Base-by-base conservation (phyloP, 2,888 invertebrate genomes). In the Rotaria socialis region DNA sequence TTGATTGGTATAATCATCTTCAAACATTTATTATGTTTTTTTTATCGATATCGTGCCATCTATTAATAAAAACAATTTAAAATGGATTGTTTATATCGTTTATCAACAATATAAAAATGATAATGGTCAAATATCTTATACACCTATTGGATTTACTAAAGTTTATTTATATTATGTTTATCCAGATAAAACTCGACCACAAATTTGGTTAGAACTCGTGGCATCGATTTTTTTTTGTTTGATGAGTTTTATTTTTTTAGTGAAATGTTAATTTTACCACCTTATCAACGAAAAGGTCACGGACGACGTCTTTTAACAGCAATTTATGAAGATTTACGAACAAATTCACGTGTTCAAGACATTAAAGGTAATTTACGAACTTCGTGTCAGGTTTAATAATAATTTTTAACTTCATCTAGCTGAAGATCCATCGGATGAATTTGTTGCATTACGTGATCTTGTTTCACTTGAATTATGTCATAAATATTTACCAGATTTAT, bases 1-100 rank as follows among this genome's bases (percentile, higher is more conserved):
- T 93, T 50, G 93, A 93, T 8, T 97, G 94, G 90, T 96, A 97
- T 90, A 93, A 94, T 88, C 93, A 95, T 86, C 92, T 97, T 88
- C 96, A 97, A 92, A 95, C 96, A 0, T 95, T 97, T 90, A 93
- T 97, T n/a, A n/a, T 19, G 92, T 97, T 87, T 97, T 96, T 95
- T 98, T 94, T 91, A 96, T 99, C 88, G 98, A 99, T 93, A 97
- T 96, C 24, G 97, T 96, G 0, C 95, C 95, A 58, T 96, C 94
- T 90, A 95, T 99, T 88, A 97, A 97, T 91, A 93, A 94, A 7
- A 95, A 95, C 90, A 98, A 99, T 92, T 94, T 94, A 24, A 94
- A 94, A 89, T 99, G 98, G 97, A 88, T 87, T 19, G 90, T 89
- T 87, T 91, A 89, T 88, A 86, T 91, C 24, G 55, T 91, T 91